Evolutionary conservation across 1,140 invertebrate genomes (phyloP).

Genomic region (Drosophila bocqueti): DNA sequence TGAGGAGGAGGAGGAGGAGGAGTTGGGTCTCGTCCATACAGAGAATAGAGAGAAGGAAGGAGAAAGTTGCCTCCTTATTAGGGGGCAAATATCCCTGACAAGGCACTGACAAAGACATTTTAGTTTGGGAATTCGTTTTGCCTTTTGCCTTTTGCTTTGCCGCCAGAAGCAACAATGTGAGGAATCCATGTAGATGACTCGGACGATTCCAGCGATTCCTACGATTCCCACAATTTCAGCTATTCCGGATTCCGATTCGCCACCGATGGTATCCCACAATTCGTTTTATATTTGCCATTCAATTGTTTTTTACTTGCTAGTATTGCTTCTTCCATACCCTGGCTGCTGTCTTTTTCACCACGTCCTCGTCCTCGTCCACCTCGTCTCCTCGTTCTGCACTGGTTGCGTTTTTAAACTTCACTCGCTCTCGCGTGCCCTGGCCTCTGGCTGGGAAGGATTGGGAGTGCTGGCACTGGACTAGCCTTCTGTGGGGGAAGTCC

Average conservation of each 20-base stretch:
- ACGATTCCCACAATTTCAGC: conserved; percentile 1
- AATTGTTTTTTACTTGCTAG: conserved; percentile 56
- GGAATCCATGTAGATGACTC: conserved; percentile 31
- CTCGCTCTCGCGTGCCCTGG: conserved; percentile 14
- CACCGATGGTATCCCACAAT: conserved; percentile 42
- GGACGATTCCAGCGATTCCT: neutral
- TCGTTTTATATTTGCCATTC: conserved; percentile 61
- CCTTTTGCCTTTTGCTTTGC: conserved; percentile 2
- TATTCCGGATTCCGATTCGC: conserved; percentile 4
- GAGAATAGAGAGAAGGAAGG: neutral
- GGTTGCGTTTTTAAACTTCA: conserved; percentile 58
- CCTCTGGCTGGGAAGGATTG: neutral
- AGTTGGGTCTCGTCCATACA: neutral
- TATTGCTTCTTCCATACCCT: conserved; percentile 33
- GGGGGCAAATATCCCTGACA: conserved; percentile 53
- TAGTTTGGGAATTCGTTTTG: conserved; percentile 10
- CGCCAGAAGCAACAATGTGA: conserved; percentile 27
- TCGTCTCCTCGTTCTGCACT: conserved; percentile 37
- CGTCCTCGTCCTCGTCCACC: conserved; percentile 2
- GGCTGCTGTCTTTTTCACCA: conserved; percentile 4
- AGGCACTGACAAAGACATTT: conserved; percentile 53
- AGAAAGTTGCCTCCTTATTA: conserved; percentile 6
- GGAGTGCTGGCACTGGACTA: conserved; percentile 8
- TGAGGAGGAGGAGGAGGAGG: neutral
- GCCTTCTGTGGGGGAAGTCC: neutral